Evolutionary conservation across 2,888 invertebrate species (phyloP).

Genomic region (Unio delphinus): DNA sequence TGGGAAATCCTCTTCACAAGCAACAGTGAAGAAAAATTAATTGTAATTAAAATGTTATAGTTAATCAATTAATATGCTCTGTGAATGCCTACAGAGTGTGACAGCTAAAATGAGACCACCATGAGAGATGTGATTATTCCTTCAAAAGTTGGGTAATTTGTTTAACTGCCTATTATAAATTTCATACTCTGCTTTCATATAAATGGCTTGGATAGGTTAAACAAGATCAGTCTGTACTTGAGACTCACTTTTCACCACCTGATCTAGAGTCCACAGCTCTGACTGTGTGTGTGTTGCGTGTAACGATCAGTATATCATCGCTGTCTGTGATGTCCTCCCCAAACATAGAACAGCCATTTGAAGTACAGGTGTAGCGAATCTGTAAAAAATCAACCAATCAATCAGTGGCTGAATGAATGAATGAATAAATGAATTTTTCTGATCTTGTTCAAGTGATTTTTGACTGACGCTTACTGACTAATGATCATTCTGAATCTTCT

Average conservation of each 20-base stretch:
- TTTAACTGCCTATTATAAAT: no score
- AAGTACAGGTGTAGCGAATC: conserved; percentile 64
- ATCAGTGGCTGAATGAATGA: not conserved
- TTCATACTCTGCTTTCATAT: not conserved
- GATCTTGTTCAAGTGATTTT: no score
- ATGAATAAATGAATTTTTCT: not conserved
- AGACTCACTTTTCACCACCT: conserved; percentile 83
- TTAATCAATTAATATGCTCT: no score
- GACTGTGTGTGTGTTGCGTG: conserved; percentile 88
- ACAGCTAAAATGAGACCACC: no score
- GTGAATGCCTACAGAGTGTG: no score
- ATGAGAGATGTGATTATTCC: no score
- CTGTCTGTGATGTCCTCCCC: conserved; percentile 51
- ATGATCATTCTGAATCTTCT: no score
- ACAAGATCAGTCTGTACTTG: not conserved
- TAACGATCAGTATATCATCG: conserved; percentile 82
- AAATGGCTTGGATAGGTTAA: not conserved
- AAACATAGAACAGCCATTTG: conserved; percentile 56
- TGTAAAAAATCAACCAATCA: conserved; percentile 21
- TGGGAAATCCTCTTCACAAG: no score
- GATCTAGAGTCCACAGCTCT: conserved; percentile 89
- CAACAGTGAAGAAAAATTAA: no score
- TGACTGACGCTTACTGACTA: no score
- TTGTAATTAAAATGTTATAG: no score
- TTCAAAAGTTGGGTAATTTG: no score